Evolutionary conservation across 2,113 vertebrate species (phyloP).

Genomic region (Salvelinus alpinus): DNA sequence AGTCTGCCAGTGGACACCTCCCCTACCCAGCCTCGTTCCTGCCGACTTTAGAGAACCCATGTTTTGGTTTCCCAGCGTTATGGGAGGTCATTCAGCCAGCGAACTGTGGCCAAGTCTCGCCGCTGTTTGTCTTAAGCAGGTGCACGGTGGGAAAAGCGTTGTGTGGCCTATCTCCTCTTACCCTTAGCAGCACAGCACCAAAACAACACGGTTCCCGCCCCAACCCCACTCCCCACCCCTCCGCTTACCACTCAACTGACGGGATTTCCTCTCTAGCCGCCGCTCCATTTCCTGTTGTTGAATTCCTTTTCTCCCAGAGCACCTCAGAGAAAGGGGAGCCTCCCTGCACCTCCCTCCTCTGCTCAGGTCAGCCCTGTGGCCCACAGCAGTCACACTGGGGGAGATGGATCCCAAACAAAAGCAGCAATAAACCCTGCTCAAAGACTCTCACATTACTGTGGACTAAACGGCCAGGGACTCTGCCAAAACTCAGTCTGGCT

Average conservation of each 20-base stretch:
- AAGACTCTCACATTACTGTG: constrained; percentile 55
- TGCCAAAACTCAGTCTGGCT: constrained; percentile 49
- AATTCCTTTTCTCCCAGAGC: constrained; percentile 66
- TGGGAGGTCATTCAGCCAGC: constrained; percentile 10
- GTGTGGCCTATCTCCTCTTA: constrained; percentile 24
- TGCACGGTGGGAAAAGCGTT: constrained; percentile 33
- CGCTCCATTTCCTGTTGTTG: constrained; percentile 76
- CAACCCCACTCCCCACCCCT: neutral
- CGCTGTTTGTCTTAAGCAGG: constrained; percentile 15
- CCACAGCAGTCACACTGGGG: constrained; percentile 30
- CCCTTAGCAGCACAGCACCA: constrained; percentile 27
- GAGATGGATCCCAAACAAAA: constrained; percentile 53
- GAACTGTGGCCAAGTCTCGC: neutral
- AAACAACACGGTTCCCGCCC: constrained; percentile 7
- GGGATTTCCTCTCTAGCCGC: constrained; percentile 63
- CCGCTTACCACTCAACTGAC: neutral
- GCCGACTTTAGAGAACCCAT: neutral
- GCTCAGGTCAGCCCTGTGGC: neutral
- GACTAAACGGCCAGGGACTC: constrained; percentile 38
- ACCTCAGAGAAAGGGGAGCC: constrained; percentile 50
- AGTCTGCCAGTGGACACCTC: too few species aligned
- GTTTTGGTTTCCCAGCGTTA: constrained; percentile 11
- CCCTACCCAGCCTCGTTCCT: neutral
- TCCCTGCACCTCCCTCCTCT: constrained; percentile 26
- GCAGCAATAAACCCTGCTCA: constrained; percentile 42